phyloP scores from a whole-genome alignment of 23 tunicate genomes.

The Ciona savignyi region DNA sequence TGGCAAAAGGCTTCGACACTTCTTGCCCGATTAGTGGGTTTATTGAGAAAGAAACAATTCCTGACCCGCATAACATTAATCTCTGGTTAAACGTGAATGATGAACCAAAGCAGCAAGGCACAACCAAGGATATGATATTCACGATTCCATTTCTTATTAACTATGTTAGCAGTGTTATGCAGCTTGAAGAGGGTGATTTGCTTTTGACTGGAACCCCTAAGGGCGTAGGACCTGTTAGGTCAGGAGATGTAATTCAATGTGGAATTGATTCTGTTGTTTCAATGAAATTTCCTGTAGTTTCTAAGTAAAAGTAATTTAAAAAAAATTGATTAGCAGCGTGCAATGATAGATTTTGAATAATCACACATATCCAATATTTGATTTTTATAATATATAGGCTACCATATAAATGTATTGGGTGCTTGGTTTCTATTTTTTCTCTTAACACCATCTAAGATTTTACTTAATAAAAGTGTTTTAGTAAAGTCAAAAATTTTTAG shows the following conservation, averaged over 20 bases:
- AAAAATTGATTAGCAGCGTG: no score
- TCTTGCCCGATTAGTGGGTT: constrained; percentile 80
- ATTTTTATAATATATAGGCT: no score
- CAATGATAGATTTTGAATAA: no score
- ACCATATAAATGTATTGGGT: no score
- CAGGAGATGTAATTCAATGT: constrained; percentile 70
- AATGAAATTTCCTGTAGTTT: constrained; percentile 64
- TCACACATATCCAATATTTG: no score
- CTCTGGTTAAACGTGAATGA: constrained; percentile 84
- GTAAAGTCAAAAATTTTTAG: no score
- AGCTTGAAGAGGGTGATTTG: constrained; percentile 74
- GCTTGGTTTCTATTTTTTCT: no score
- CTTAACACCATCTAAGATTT: no score
- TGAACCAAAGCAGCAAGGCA: constrained; percentile 44
- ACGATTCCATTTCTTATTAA: constrained; percentile 60
- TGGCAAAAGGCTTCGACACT: constrained; percentile 93
- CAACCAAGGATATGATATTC: constrained; percentile 82
- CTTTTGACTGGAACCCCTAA: constrained; percentile 87
- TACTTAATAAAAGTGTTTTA: no score
- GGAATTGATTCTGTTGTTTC: constrained; percentile 38
- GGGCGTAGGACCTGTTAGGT: constrained; percentile 81
- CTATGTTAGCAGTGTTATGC: constrained; percentile 66
- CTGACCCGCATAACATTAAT: constrained; percentile 52
- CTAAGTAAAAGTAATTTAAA: no score
- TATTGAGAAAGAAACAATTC: constrained; percentile 54